Percentiles rank a stretch among this genome's conserved stretches.
Conservation (phyloP, 1,140 invertebrate species). For the Drosophila fuyamai region DNA sequence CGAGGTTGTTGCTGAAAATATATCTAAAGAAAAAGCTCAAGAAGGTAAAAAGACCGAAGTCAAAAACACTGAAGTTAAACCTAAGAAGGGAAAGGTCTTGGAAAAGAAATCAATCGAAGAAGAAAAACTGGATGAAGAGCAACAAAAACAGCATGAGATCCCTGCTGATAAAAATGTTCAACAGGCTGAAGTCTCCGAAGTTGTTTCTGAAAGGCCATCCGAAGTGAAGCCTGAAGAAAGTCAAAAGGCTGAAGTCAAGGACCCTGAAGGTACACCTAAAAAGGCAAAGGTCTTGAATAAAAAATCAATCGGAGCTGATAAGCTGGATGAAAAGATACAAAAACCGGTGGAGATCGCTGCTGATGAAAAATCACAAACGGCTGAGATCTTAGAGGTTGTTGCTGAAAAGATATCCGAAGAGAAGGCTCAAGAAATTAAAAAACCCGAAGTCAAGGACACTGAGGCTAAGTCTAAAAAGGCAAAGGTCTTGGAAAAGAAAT, state of each 20-base stretch:
- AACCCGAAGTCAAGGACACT: not conserved
- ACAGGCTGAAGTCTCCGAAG: constrained; percentile 3
- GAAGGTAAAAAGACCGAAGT: constrained; percentile 3
- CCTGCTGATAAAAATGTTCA: constrained; percentile 4
- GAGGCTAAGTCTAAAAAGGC: constrained; percentile 13
- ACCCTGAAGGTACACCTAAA: not conserved
- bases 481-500: constrained; percentile 18
- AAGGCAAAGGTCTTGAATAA: not conserved
- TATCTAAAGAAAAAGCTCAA: constrained; percentile 4
- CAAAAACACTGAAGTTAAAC: not conserved
- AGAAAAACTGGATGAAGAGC: constrained; percentile 7
- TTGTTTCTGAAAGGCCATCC: constrained; percentile 8
- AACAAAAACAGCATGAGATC: constrained; percentile 5
- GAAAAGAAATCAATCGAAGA: constrained; percentile 1
- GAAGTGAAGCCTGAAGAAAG: constrained; percentile 4
- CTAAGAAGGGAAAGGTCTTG: constrained; percentile 1
- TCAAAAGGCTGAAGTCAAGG: not conserved
- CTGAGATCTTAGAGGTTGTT: constrained; percentile 13
- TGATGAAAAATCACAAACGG: constrained; percentile 2
- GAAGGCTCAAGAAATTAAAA: not conserved
- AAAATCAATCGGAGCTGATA: not conserved
- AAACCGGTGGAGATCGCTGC: constrained; percentile 10
- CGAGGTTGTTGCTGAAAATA: constrained; percentile 13
- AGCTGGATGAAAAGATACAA: constrained; percentile 7
- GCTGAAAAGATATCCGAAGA: constrained; percentile 23